phyloP scores from a whole-genome alignment of 2,888 invertebrate genomes.

The Aricia artaxerxes region DNA sequence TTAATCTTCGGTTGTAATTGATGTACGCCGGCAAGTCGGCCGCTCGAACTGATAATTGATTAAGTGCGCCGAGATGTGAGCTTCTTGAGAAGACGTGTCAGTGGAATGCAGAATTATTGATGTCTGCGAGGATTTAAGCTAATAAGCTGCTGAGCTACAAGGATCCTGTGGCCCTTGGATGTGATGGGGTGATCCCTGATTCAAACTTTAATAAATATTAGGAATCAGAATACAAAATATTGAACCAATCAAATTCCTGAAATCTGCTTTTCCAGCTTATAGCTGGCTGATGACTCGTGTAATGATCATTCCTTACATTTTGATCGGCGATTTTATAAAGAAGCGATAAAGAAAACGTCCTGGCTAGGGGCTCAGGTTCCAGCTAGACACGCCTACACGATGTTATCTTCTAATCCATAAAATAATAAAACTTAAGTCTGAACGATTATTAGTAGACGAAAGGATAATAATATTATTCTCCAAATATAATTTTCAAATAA shows the following conservation, averaged over 20 bases:
- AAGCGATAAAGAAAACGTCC: too few species aligned
- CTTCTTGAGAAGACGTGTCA: constrained; percentile 12
- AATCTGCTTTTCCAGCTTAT: too few species aligned
- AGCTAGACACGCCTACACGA: not conserved
- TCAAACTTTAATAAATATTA: too few species aligned
- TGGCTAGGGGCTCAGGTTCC: not conserved
- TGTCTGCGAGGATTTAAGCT: not conserved
- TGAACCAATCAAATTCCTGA: too few species aligned
- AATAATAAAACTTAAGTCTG: not conserved
- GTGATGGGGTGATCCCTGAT: too few species aligned
- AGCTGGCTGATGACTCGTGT: not conserved
- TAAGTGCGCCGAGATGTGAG: constrained; percentile 12
- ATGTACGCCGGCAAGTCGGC: constrained; percentile 14
- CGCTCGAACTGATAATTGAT: constrained; percentile 26
- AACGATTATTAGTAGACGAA: not conserved
- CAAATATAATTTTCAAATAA: not conserved
- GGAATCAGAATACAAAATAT: too few species aligned
- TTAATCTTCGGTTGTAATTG: constrained; percentile 20
- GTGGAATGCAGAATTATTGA: not conserved
- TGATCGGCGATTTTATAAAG: too few species aligned
- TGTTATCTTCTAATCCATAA: not conserved
- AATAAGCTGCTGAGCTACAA: not conserved
- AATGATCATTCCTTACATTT: not conserved
- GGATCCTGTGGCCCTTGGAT: too few species aligned
- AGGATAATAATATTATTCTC: not conserved